phyloP scores from a whole-genome alignment of 2,888 invertebrate genomes.

The Molorchus minor region DNA sequence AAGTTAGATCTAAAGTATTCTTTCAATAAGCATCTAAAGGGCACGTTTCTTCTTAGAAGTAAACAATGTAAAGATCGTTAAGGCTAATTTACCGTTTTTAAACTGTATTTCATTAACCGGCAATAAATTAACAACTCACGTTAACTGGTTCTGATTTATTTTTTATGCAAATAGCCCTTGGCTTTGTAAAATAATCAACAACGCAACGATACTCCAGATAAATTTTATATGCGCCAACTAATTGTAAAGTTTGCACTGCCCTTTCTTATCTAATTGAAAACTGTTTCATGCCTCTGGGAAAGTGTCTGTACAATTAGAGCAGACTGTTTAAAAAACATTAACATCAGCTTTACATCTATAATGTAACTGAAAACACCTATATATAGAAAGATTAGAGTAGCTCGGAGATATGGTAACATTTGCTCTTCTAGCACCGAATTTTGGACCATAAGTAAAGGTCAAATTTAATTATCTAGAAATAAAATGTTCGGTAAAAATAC shows the following conservation, averaged over 20 bases:
- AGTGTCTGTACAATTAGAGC: background rate
- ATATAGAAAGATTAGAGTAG: no score
- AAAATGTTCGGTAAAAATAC: background rate
- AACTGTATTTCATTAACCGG: background rate
- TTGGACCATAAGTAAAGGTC: no score
- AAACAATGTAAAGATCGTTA: background rate
- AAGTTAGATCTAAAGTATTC: background rate
- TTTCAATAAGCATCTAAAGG: background rate
- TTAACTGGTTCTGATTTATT: slow-evolving; percentile 18
- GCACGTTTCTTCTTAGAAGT: background rate
- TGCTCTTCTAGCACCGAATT: no score
- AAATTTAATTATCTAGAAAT: background rate
- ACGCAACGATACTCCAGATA: slow-evolving; percentile 8
- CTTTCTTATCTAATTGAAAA: slow-evolving; percentile 25
- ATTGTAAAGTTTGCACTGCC: slow-evolving; percentile 27
- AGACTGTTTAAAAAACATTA: background rate
- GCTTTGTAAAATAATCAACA: slow-evolving; percentile 13
- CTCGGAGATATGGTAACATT: no score
- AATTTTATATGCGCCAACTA: slow-evolving; percentile 17
- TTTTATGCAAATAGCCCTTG: slow-evolving; percentile 9
- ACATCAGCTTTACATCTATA: no score
- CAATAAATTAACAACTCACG: slow-evolving; percentile 6
- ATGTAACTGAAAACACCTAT: no score
- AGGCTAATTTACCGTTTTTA: background rate
- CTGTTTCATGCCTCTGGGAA: slow-evolving; percentile 11